These are phyloP conservation scores for Erannis defoliaria DNA, from an alignment of 2,888 invertebrate genomes.

Conservation along the genomic window DNA sequence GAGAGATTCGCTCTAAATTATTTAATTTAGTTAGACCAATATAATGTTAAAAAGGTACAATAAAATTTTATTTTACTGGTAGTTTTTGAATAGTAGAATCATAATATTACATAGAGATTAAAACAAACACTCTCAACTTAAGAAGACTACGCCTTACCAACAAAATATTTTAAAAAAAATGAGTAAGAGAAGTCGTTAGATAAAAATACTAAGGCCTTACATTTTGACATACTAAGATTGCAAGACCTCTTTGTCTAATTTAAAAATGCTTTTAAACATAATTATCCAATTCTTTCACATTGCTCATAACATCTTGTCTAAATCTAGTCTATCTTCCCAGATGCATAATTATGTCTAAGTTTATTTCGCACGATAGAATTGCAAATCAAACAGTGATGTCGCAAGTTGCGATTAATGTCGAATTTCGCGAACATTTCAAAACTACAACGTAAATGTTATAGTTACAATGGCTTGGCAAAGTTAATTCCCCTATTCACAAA, in stretches of 20 bases:
- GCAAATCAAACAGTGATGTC: slow-evolving; percentile 18
- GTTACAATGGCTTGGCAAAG: slow-evolving; percentile 30
- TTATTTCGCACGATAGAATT: slow-evolving; percentile 32
- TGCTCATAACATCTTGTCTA: background rate
- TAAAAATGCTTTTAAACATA: background rate
- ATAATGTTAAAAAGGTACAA: no score
- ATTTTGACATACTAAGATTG: no score
- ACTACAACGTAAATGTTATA: slow-evolving; percentile 30
- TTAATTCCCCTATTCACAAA: background rate
- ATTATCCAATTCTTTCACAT: background rate
- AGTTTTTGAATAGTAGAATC: no score
- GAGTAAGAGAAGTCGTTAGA: no score
- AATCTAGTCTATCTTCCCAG: background rate
- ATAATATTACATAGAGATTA: no score
- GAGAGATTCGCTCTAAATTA: no score
- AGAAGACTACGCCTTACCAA: no score
- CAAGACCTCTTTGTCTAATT: background rate
- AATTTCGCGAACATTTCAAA: slow-evolving; percentile 41
- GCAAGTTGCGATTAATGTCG: slow-evolving; percentile 30
- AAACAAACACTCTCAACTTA: no score
- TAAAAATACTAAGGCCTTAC: no score
- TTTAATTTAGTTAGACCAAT: no score
- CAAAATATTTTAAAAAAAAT: no score
- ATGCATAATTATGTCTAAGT: background rate
- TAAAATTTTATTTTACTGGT: no score